Conservation (phyloP, 2,888 invertebrate species). For the Lottia scabra region DNA sequence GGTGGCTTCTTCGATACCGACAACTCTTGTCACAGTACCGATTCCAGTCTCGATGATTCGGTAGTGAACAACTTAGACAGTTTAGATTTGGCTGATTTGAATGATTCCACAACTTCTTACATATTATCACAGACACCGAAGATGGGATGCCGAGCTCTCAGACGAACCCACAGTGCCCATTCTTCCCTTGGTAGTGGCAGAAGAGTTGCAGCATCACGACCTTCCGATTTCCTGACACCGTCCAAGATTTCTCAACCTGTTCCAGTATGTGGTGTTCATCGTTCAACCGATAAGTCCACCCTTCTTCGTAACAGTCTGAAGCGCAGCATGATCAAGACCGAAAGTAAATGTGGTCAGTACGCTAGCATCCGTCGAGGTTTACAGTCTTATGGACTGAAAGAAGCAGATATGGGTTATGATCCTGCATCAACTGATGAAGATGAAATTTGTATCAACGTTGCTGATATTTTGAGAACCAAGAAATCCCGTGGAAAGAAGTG, state of each 20-base stretch:
- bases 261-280: background rate
- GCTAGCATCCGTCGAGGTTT: background rate
- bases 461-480: background rate
- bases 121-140: background rate
- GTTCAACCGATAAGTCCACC: background rate
- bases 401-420: background rate
- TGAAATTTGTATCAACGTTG: background rate
- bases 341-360: background rate
- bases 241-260: background rate
- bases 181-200: background rate
- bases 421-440: background rate
- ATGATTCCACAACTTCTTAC: background rate
- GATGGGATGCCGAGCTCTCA: background rate
- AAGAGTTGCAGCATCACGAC: background rate
- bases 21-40: background rate
- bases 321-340: background rate
- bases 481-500: background rate
- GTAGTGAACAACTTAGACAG: background rate
- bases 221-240: background rate
- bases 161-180: background rate
- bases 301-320: background rate
- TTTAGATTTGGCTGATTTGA: background rate
- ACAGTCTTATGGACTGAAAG: background rate
- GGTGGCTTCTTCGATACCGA: background rate
- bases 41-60: background rate